Conservation (phyloP, 2,113 vertebrate species). For the Saguinus imperator region DNA sequence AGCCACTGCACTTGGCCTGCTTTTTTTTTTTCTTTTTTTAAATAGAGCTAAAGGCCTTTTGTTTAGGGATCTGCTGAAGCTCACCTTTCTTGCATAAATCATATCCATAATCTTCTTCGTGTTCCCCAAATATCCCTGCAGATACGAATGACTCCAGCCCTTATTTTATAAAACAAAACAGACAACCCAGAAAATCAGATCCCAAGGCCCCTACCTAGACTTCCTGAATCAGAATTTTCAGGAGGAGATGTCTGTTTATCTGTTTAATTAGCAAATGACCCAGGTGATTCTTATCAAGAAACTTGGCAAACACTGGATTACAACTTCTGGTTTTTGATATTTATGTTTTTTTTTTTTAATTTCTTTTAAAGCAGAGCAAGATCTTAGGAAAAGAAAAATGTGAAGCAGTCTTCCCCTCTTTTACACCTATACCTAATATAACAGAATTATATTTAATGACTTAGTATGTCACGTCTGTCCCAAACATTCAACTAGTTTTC, state of each 20-base stretch:
- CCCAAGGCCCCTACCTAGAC: not conserved
- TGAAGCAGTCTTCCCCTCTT: not conserved
- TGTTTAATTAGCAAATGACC: not conserved
- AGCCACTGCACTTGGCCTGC: no score
- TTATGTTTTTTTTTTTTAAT: not conserved
- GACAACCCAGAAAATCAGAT: no score
- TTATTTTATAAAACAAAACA: not conserved
- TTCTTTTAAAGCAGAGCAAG: not conserved
- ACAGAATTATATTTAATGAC: not conserved
- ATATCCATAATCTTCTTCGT: not conserved
- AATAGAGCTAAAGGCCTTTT: not conserved
- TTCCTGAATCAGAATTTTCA: not conserved
- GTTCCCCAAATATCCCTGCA: not conserved
- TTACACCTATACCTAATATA: not conserved
- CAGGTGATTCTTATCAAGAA: not conserved
- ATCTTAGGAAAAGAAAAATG: not conserved
- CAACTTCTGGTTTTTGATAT: not conserved
- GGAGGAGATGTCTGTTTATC: not conserved
- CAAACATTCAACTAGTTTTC: not conserved
- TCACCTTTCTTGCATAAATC: not conserved
- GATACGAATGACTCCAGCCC: not conserved
- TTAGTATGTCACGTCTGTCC: not conserved
- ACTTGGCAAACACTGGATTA: not conserved
- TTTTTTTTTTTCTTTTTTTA: not conserved
- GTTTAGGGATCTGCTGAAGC: not conserved